phyloP scores from a whole-genome alignment of 2,888 invertebrate genomes.

The Emmelina monodactyla region DNA sequence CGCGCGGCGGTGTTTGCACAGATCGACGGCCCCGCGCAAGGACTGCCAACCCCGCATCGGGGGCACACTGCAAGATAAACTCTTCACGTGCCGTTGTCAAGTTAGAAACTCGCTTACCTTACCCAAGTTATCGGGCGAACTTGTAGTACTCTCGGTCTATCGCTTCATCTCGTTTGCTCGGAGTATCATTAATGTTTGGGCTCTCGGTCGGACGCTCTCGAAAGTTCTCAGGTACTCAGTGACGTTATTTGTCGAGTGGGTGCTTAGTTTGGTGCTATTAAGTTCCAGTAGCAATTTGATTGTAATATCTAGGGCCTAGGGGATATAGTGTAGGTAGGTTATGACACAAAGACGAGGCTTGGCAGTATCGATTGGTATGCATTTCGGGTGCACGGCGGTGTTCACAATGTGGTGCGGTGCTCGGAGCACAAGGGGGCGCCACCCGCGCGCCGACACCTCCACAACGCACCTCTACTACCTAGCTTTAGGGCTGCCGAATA shows the following conservation, averaged over 20 bases:
- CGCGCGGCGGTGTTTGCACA: constrained; percentile 54
- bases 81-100: constrained; percentile 35
- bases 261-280: background rate
- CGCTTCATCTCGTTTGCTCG: constrained; percentile 9
- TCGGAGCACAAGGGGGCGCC: constrained; percentile 21
- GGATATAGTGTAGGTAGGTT: constrained; percentile 38
- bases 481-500: too few relatives aligned
- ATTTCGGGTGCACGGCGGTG: constrained; percentile 33
- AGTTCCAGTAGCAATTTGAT: background rate
- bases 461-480: too few relatives aligned
- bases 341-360: constrained; percentile 49
- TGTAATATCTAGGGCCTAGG: background rate
- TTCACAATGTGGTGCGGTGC: constrained; percentile 18
- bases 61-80: constrained; percentile 48
- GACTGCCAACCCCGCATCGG: constrained; percentile 42
- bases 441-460: constrained; percentile 3
- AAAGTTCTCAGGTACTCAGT: background rate
- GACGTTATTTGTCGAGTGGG: background rate
- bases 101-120: constrained; percentile 35
- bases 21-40: constrained; percentile 50
- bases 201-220: background rate
- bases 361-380: constrained; percentile 56
- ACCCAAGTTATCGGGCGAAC: constrained; percentile 27
- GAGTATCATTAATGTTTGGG: background rate
- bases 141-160: constrained; percentile 11